A percentile compares a stretch with the other conserved stretches of the same genome.
Evolutionary conservation across 64 coral and sea anemone species (phyloP).

Genomic region (Montipora efflorescens): DNA sequence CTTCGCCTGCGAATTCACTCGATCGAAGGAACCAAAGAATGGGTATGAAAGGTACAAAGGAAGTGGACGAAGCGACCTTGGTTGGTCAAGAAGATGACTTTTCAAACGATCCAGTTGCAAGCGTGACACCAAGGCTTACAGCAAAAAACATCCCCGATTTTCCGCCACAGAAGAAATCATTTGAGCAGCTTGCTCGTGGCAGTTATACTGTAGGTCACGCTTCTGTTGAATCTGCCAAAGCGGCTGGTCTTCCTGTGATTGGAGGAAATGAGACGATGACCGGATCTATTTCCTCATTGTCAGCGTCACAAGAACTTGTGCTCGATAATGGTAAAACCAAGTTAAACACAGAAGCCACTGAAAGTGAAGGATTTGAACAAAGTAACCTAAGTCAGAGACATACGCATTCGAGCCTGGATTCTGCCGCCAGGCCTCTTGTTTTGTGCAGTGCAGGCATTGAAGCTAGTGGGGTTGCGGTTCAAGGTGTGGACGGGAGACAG

Average conservation of each 20-base stretch:
- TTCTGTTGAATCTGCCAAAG: slow-evolving; percentile 82
- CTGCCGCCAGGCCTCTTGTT: not conserved
- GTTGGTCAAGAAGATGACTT: slow-evolving; percentile 12
- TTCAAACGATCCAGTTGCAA: slow-evolving; percentile 25
- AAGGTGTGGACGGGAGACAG: not conserved
- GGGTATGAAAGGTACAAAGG: not conserved
- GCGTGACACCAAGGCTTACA: slow-evolving; percentile 54
- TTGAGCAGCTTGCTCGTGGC: slow-evolving; percentile 72
- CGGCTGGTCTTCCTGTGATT: slow-evolving; percentile 97
- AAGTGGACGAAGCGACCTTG: not conserved
- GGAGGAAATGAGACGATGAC: not conserved
- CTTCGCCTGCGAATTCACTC: slow-evolving; percentile 83
- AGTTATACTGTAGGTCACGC: slow-evolving; percentile 86
- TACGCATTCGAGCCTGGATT: not conserved
- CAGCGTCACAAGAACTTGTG: not conserved
- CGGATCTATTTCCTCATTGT: not conserved
- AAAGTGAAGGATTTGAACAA: not conserved
- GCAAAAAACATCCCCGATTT: slow-evolving; percentile 11
- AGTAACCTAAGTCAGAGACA: not conserved
- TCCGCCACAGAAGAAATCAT: slow-evolving; percentile 49
- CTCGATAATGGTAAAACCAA: not conserved
- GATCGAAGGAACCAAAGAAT: slow-evolving; percentile 44
- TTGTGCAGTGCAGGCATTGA: not conserved
- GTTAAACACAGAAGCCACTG: not conserved
- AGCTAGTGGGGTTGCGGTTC: not conserved